Evolutionary conservation across 2,797 vertebrate genomes (phyloP).

Genomic region (Brachyalestes nurse): DNA sequence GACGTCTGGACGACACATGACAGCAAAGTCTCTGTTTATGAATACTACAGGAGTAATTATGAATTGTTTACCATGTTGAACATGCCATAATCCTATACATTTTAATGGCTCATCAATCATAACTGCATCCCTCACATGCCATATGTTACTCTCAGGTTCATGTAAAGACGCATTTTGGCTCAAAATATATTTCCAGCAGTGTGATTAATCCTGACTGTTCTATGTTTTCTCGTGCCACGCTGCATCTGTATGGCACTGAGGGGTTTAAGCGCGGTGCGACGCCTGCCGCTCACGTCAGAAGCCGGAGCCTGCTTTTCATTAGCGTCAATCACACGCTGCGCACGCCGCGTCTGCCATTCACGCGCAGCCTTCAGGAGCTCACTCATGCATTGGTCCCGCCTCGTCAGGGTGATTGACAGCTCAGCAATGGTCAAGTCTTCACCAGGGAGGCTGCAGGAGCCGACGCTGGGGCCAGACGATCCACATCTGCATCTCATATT

Average conservation of each 20-base stretch:
- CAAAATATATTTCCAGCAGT: constrained; percentile 13
- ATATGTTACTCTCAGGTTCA: not conserved
- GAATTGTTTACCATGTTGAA: not conserved
- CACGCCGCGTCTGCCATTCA: constrained; percentile 56
- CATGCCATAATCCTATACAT: not conserved
- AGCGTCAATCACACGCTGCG: constrained; percentile 76
- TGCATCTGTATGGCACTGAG: constrained; percentile 13
- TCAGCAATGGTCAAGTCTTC: constrained; percentile 69
- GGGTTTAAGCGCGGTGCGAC: constrained; percentile 63
- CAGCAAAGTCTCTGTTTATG: not conserved
- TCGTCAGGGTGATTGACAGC: constrained; percentile 77
- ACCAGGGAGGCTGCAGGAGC: constrained; percentile 61
- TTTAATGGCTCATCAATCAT: constrained; percentile 18
- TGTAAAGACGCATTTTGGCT: not conserved
- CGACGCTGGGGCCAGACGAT: constrained; percentile 51
- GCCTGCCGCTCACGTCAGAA: constrained; percentile 58
- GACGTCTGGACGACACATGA: not conserved
- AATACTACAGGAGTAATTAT: constrained; percentile 2
- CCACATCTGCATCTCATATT: constrained; percentile 41
- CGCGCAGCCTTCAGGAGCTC: constrained; percentile 63
- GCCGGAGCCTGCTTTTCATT: constrained; percentile 80
- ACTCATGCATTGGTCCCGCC: constrained; percentile 78
- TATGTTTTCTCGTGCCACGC: constrained; percentile 7
- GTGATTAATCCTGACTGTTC: constrained; percentile 29
- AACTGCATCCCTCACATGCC: not conserved